Conservation (phyloP, 2,888 invertebrate genomes). For the Pterobdella sp. region DNA sequence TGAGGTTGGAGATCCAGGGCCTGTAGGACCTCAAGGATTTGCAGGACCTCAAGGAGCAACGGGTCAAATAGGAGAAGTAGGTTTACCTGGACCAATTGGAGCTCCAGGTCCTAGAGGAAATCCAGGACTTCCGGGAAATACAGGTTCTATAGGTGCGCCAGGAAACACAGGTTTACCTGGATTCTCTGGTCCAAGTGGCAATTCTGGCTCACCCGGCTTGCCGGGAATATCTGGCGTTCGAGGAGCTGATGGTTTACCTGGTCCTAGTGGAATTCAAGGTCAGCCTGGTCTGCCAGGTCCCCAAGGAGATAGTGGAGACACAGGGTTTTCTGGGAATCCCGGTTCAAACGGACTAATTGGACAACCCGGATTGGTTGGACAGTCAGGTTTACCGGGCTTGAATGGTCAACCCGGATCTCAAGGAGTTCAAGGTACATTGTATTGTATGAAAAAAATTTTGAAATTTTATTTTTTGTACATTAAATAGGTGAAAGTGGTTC, state of each 20-base stretch:
- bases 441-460: neutral
- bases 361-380: conserved; percentile 17
- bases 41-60: conserved; percentile 11
- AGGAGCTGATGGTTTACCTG: neutral
- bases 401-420: conserved; percentile 20
- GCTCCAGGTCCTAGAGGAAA: neutral
- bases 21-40: conserved; percentile 14
- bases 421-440: neutral
- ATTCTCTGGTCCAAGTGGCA: neutral
- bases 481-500: neutral
- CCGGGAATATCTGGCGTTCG: neutral
- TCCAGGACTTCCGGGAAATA: conserved; percentile 22
- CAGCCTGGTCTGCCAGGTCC: conserved; percentile 27
- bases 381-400: conserved; percentile 18
- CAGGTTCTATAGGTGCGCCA: conserved; percentile 10
- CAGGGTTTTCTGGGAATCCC: conserved; percentile 28
- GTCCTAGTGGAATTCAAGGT: neutral
- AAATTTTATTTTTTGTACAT: neutral
- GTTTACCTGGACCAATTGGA: neutral
- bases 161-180: neutral
- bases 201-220: neutral
- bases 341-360: conserved; percentile 28
- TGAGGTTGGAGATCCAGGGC: conserved; percentile 2
- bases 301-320: conserved; percentile 30
- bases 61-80: neutral